These are phyloP conservation scores for Carpatolechia fugitivella DNA, from an alignment of 2,888 invertebrate species.

Conservation along the genomic window DNA sequence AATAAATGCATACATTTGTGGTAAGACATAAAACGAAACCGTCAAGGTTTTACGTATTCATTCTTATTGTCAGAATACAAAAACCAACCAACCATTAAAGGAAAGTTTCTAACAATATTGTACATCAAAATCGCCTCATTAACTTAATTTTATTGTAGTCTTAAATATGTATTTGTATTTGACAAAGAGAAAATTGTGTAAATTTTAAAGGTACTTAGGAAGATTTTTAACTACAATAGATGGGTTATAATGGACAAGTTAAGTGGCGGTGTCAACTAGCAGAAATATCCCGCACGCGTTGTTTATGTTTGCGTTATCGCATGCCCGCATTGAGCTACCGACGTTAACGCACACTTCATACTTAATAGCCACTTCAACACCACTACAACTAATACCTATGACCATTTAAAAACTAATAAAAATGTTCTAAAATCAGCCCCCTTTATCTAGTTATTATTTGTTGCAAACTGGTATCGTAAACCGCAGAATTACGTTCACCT, in stretches of 20 bases:
- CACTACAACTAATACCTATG: slow-evolving; percentile 5
- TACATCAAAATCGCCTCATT: too few relatives aligned
- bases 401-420: slow-evolving; percentile 15
- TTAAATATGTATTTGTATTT: too few relatives aligned
- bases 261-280: slow-evolving; percentile 31
- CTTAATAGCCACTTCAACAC: slow-evolving; percentile 35
- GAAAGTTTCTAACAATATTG: too few relatives aligned
- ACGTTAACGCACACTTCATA: slow-evolving; percentile 38
- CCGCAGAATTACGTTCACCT: slow-evolving; percentile 8
- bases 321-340: slow-evolving; percentile 44
- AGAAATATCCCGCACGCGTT: slow-evolving; percentile 30
- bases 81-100: too few relatives aligned
- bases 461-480: slow-evolving; percentile 9
- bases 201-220: too few relatives aligned
- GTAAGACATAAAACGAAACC: too few relatives aligned
- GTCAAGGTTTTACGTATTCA: too few relatives aligned
- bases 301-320: slow-evolving; percentile 54
- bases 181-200: too few relatives aligned
- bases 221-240: too few relatives aligned
- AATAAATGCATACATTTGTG: too few relatives aligned
- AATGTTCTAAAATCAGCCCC: slow-evolving; percentile 7
- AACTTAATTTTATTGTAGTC: too few relatives aligned
- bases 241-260: slow-evolving; percentile 12
- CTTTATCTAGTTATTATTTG: background rate
- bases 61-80: too few relatives aligned